Percentiles rank a stretch among this genome's conserved stretches.
phyloP scores from a whole-genome alignment of 2,888 invertebrate genomes.

The Cantharis rustica region DNA sequence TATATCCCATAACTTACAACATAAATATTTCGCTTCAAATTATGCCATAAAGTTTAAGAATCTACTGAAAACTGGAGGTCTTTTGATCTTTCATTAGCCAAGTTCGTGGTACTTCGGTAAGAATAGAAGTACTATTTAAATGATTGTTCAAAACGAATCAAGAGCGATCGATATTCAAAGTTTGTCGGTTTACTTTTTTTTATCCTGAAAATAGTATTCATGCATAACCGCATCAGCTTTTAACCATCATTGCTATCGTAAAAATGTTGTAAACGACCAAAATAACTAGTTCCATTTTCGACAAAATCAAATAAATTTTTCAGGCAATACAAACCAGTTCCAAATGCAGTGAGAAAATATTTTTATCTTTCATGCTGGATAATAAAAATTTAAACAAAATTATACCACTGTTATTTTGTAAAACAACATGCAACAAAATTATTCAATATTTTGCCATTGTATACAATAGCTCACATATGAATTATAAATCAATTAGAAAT shows the following conservation, averaged over 20 bases:
- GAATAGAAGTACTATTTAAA: not conserved
- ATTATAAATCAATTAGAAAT: too few relatives aligned
- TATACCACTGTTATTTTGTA: not conserved
- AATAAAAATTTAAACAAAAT: not conserved
- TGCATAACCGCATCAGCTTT: not conserved
- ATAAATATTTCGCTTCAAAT: not conserved
- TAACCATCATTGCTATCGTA: not conserved
- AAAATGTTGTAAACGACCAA: not conserved
- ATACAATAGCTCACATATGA: too few relatives aligned
- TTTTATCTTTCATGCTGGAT: not conserved
- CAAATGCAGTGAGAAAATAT: not conserved
- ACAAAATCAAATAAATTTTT: not conserved
- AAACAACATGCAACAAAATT: not conserved
- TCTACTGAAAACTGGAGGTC: not conserved
- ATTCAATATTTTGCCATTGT: not conserved
- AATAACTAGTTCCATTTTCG: not conserved
- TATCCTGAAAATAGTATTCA: not conserved
- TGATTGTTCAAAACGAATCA: not conserved
- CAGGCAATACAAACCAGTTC: not conserved
- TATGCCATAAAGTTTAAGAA: not conserved
- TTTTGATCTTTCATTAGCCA: not conserved
- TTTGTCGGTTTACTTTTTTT: not conserved
- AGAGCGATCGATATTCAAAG: not conserved
- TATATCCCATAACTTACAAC: not conserved
- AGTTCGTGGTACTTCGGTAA: not conserved